Base-by-base conservation (phyloP, 2,797 vertebrate species). In the Sebastes nivosus region DNA sequence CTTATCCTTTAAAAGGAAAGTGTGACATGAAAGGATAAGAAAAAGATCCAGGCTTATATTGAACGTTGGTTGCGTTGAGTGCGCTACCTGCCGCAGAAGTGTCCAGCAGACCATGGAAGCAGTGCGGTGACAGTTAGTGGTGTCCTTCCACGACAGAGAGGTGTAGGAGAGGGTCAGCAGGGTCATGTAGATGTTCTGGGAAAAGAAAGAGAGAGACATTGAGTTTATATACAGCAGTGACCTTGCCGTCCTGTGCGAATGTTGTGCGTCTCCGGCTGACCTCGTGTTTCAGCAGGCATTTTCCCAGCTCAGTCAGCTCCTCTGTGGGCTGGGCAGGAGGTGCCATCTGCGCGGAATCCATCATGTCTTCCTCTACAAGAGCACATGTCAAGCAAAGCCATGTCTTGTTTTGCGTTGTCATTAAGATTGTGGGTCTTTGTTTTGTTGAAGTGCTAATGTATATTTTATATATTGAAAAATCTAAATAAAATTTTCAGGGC, bases 71-170 rank as follows among this genome's bases (percentile, higher is more conserved):
- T 13, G 22, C 1, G 29, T 6, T 36, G 10, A 7, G 13, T 18
- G 29, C 0, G 2, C 30, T 88, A 99, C 98, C 97, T 98, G 97
- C 87, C 96, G 97, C 76, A 99, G 96, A 25, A 99, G 94, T 0
- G 97, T 96, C 98, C 98, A 99, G 94, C 98, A 99, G 82, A 99
- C 96, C 83, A 97, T 93, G 2, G 96, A 96, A 59, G 97, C 97
- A 0, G 97, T 97, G 83, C 97, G 97, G 86, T 98, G 97, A 92
- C 98, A 99, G 85, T 97, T 97, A 0, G 95, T 91, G 16, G 98
- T 97, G 89, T 99, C 98, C 81, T 97, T 98, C 98, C 98, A 99
- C 14, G 97, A 97, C 36, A 99, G 94, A 1, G 97, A 97, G 46
- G 96, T 97, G 91, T 97, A 99, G 50, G 97, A 96, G 59, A 97